Percentiles rank a stretch among this genome's conserved stretches.
Conservation (phyloP, 2,113 vertebrate species). For the Mastomys natalensis region DNA sequence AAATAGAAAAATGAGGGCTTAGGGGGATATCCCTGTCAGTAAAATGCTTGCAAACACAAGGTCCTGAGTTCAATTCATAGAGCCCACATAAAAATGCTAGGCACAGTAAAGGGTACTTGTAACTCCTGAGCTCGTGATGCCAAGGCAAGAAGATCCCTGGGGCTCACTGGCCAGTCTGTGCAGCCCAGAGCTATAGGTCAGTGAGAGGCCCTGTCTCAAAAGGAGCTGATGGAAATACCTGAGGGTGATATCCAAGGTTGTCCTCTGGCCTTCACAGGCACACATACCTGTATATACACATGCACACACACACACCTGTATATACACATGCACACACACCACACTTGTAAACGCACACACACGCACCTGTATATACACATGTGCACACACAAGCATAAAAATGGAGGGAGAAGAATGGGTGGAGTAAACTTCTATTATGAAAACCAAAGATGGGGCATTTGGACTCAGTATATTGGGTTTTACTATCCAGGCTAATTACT, state of each 20-base stretch:
- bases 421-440: not conserved
- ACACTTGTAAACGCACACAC: no score
- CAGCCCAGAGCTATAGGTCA: not conserved
- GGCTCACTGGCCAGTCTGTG: not conserved
- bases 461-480: not conserved
- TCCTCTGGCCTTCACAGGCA: not conserved
- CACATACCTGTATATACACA: no score
- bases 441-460: conserved; percentile 49
- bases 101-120: not conserved
- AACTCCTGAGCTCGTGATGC: not conserved
- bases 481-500: not conserved
- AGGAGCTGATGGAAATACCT: not conserved
- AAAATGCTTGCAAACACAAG: not conserved
- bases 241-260: not conserved
- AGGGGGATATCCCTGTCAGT: not conserved
- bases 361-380: not conserved
- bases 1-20: not conserved
- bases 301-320: no score
- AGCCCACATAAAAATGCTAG: not conserved
- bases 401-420: not conserved
- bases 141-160: not conserved
- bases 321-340: no score
- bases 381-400: not conserved
- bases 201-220: not conserved
- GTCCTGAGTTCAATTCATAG: not conserved